phyloP scores from a whole-genome alignment of 1,140 invertebrate genomes.

The Tetranychus cinnabarinus region DNA sequence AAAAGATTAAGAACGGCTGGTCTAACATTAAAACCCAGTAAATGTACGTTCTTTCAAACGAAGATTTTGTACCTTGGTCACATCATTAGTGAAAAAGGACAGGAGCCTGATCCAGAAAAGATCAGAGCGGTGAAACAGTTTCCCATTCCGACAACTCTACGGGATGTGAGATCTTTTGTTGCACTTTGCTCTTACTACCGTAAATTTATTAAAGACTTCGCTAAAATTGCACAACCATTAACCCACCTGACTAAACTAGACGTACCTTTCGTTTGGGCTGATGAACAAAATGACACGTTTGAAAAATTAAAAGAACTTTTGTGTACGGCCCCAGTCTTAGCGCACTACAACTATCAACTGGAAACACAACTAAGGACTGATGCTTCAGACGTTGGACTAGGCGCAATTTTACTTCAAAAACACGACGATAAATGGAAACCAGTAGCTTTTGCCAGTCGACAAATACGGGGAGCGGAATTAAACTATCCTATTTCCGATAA shows the following conservation, averaged over 20 bases:
- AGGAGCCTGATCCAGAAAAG: not conserved
- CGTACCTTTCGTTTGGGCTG: not conserved
- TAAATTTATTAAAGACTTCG: not conserved
- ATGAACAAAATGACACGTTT: not conserved
- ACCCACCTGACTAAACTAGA: not conserved
- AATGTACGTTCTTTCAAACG: slow-evolving; percentile 8
- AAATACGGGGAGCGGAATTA: slow-evolving; percentile 17
- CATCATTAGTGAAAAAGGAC: slow-evolving; percentile 7
- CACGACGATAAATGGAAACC: not conserved
- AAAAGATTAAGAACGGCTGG: slow-evolving; percentile 5
- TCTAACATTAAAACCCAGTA: slow-evolving; percentile 15
- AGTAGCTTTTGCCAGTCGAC: slow-evolving; percentile 19
- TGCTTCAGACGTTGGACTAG: not conserved
- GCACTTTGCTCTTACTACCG: not conserved
- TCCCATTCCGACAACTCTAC: not conserved
- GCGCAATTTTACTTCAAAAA: not conserved
- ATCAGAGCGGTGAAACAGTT: not conserved
- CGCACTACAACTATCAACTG: not conserved
- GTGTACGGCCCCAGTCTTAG: not conserved
- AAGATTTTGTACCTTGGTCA: slow-evolving; percentile 11
- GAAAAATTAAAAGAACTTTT: not conserved
- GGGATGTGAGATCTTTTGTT: not conserved
- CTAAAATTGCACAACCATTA: not conserved
- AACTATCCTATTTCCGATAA: slow-evolving; percentile 12
- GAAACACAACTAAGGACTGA: not conserved